Conservation (phyloP, 2,888 invertebrate species). For the Sphinx pinastri region DNA sequence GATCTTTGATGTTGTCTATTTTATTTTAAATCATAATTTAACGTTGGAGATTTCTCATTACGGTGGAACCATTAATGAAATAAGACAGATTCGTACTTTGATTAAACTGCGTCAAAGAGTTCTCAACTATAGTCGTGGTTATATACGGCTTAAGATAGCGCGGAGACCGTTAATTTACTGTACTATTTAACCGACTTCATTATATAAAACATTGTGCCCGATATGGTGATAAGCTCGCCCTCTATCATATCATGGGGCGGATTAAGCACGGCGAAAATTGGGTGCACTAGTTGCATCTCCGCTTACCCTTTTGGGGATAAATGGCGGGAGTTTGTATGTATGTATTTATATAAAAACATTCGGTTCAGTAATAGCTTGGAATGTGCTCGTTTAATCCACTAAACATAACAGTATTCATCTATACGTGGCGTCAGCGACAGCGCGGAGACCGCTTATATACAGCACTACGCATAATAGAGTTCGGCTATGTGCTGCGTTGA, state of each 20-base stretch:
- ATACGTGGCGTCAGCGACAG: neutral
- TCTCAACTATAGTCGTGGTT: neutral
- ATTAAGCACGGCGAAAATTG: too few relatives aligned
- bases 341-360: too few relatives aligned
- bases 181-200: neutral
- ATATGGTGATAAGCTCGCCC: too few relatives aligned
- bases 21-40: slow-evolving; percentile 8
- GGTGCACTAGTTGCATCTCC: too few relatives aligned
- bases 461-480: neutral
- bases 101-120: slow-evolving; percentile 5
- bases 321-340: too few relatives aligned
- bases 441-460: neutral
- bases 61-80: neutral
- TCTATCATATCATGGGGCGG: too few relatives aligned
- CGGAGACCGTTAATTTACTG: neutral
- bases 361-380: neutral
- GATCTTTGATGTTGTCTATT: slow-evolving; percentile 20
- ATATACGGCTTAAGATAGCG: neutral
- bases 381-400: neutral
- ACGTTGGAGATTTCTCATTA: slow-evolving; percentile 12
- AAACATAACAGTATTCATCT: neutral
- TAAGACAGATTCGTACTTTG: slow-evolving; percentile 8
- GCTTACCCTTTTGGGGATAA: too few relatives aligned
- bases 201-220: too few relatives aligned
- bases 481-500: neutral